Evolutionary conservation across 1,140 invertebrate genomes (phyloP).

Genomic region (Zaprionus inermis): DNA sequence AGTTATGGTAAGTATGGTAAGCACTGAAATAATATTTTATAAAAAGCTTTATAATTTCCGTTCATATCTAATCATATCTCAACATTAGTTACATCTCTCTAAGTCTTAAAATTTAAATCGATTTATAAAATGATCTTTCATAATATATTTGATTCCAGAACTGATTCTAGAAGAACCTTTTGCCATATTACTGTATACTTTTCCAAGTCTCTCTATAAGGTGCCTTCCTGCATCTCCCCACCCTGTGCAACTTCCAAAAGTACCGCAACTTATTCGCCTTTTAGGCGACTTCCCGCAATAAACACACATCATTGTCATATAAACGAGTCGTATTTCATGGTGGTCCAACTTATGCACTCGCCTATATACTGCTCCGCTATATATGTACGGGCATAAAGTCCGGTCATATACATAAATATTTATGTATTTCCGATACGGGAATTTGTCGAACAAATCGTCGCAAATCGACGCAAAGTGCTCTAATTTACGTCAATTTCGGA

Average conservation of each 20-base stretch:
- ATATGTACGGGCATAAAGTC: conserved; percentile 35
- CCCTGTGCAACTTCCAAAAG: neutral
- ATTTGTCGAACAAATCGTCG: conserved; percentile 65
- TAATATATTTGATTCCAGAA: too few species aligned
- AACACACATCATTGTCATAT: conserved; percentile 1
- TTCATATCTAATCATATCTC: too few species aligned
- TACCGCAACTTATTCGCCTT: neutral
- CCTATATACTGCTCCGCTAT: neutral
- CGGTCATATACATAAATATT: conserved; percentile 71
- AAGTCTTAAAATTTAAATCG: too few species aligned
- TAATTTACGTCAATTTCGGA: conserved; percentile 76
- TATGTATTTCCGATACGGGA: conserved; percentile 64
- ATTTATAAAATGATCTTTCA: too few species aligned
- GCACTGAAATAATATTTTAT: too few species aligned
- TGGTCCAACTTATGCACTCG: neutral
- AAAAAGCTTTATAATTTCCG: too few species aligned
- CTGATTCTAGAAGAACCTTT: too few species aligned
- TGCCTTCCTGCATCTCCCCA: too few species aligned
- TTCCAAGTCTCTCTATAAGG: too few species aligned
- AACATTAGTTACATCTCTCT: too few species aligned
- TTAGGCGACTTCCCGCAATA: neutral
- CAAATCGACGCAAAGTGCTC: conserved; percentile 76
- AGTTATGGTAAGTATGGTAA: too few species aligned
- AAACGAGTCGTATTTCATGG: neutral
- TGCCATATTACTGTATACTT: too few species aligned